phyloP scores from a whole-genome alignment of 1,140 invertebrate species.

The Trichonephila inaurata region DNA sequence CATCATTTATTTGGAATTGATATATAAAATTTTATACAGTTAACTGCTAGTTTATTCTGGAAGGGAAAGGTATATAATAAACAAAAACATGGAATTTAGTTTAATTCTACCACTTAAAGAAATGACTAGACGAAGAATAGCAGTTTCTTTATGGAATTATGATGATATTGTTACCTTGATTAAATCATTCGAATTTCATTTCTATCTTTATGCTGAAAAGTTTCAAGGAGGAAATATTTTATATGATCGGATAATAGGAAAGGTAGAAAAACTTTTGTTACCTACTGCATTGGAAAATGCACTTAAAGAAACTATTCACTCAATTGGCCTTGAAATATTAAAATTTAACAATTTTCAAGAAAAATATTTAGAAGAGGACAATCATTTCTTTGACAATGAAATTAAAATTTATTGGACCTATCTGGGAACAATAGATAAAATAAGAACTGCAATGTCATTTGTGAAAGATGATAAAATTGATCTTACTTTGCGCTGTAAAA shows the following conservation, averaged over 20 bases:
- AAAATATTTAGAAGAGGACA: not conserved
- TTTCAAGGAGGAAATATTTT: not conserved
- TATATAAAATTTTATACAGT: no score
- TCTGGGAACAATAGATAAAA: constrained; percentile 40
- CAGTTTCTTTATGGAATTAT: not conserved
- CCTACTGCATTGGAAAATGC: not conserved
- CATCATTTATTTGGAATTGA: no score
- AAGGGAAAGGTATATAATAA: no score
- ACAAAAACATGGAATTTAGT: no score
- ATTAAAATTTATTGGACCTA: constrained; percentile 51
- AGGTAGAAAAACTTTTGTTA: not conserved
- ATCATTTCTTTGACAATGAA: not conserved
- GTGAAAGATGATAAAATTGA: constrained; percentile 46
- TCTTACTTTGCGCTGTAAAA: constrained; percentile 44
- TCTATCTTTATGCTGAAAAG: not conserved
- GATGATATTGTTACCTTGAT: not conserved
- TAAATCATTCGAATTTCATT: not conserved
- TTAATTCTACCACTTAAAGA: no score
- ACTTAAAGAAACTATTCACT: not conserved
- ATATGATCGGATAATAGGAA: not conserved
- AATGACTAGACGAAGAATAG: no score
- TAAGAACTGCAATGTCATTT: constrained; percentile 49
- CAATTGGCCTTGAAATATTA: not conserved
- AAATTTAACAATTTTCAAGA: not conserved
- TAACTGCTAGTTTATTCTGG: no score